phyloP scores from a whole-genome alignment of 2,888 invertebrate genomes.

The Limnephilus rhombicus region DNA sequence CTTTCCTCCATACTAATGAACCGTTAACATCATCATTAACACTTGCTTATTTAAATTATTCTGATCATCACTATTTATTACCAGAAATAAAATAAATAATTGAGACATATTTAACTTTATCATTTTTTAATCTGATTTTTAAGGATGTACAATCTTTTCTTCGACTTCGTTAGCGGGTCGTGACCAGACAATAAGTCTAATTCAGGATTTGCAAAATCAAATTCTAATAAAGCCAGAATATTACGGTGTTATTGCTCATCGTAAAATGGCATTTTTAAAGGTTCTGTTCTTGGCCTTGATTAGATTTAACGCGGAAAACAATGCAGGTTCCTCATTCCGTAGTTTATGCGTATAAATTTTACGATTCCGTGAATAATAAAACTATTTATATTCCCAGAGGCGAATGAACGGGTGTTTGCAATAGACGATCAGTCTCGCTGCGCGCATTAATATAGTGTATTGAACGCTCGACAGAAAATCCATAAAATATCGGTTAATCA shows the following conservation, averaged over 20 bases:
- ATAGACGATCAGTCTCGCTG: background rate
- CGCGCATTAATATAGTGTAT: background rate
- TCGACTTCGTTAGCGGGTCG: slow-evolving; percentile 23
- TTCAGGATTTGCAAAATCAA: background rate
- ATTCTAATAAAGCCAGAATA: background rate
- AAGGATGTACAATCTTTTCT: background rate
- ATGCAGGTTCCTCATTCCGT: slow-evolving; percentile 42
- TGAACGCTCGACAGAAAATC: slow-evolving; percentile 19
- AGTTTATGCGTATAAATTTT: slow-evolving; percentile 21
- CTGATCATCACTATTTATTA: background rate
- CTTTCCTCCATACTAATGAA: background rate
- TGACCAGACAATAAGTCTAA: slow-evolving; percentile 13
- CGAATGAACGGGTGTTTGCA: background rate
- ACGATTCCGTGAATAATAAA: slow-evolving; percentile 29
- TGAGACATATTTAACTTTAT: background rate
- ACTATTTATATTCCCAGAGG: slow-evolving; percentile 25
- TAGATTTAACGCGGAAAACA: slow-evolving; percentile 25
- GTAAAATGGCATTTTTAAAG: slow-evolving; percentile 34
- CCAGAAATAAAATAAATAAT: background rate
- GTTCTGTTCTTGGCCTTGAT: slow-evolving; percentile 27
- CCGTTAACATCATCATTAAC: background rate
- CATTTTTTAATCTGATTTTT: background rate
- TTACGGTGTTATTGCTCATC: slow-evolving; percentile 15
- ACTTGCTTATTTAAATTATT: background rate
- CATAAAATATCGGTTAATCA: slow-evolving; percentile 13